phyloP scores from a whole-genome alignment of 2,888 invertebrate genomes.

The Oegoconia quadripuncta region DNA sequence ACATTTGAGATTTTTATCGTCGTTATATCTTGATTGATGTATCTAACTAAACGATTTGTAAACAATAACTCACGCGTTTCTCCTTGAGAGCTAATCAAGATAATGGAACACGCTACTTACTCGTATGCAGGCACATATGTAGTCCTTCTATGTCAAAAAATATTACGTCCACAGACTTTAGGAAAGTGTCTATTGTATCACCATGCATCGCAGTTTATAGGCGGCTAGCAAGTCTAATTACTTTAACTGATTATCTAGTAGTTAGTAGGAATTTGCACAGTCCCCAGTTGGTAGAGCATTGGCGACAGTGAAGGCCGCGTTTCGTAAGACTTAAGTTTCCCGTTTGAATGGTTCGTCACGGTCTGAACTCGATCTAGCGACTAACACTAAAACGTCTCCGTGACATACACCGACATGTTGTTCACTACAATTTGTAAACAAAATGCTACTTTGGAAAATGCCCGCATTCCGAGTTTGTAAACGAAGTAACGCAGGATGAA shows the following conservation, averaged over 20 bases:
- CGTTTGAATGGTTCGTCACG: slow-evolving; percentile 36
- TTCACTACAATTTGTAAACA: slow-evolving; percentile 1
- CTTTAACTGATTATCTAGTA: background rate
- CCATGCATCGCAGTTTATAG: slow-evolving; percentile 1
- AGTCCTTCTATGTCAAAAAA: slow-evolving; percentile 4
- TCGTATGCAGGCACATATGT: background rate
- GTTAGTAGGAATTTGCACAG: slow-evolving; percentile 1
- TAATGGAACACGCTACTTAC: background rate
- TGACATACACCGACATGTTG: background rate
- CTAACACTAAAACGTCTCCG: slow-evolving; percentile 6
- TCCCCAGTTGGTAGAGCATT: slow-evolving; percentile 14
- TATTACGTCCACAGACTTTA: slow-evolving; percentile 4
- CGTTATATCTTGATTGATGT: background rate
- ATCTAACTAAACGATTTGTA: background rate
- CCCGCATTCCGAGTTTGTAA: too few relatives aligned
- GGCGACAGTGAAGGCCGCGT: slow-evolving; percentile 41
- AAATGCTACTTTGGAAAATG: too few relatives aligned
- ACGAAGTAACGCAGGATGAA: too few relatives aligned
- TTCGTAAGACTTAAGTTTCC: slow-evolving; percentile 43
- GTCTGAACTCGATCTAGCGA: slow-evolving; percentile 21
- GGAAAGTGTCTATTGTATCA: slow-evolving; percentile 9
- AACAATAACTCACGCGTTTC: background rate
- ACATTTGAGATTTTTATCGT: background rate
- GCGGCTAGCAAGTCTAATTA: background rate
- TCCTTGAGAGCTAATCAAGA: background rate